Evolutionary conservation across 2,888 invertebrate species (phyloP).

Genomic region (Pheosia tremula): DNA sequence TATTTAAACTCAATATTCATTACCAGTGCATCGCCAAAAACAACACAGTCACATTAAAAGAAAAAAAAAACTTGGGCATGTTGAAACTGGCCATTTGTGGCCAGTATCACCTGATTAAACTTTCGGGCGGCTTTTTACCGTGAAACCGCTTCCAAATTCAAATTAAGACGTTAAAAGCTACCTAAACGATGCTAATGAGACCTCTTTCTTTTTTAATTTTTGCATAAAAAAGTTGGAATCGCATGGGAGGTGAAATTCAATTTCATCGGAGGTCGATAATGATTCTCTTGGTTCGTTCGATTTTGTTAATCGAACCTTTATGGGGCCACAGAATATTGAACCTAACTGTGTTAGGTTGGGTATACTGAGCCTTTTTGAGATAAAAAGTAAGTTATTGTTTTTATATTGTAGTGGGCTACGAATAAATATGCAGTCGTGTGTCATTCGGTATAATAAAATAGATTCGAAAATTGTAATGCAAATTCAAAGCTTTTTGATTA

Average conservation of each 20-base stretch:
- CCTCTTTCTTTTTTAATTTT: conserved; percentile 57
- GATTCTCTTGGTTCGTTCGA: conserved; percentile 25
- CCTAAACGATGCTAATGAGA: conserved; percentile 71
- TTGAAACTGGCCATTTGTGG: conserved; percentile 20
- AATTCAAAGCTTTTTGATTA: too few relatives aligned
- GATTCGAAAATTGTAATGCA: too few relatives aligned
- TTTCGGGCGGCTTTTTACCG: conserved; percentile 32
- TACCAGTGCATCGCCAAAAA: neutral
- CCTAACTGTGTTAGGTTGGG: neutral
- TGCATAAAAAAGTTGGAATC: conserved; percentile 51
- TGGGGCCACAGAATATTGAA: neutral
- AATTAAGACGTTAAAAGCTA: conserved; percentile 72
- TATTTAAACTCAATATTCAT: neutral
- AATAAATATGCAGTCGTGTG: too few relatives aligned
- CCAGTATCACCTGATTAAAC: conserved; percentile 35
- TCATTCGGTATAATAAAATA: too few relatives aligned
- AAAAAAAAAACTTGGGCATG: neutral
- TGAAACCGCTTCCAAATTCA: conserved; percentile 58
- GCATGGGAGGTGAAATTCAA: conserved; percentile 55
- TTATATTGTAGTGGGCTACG: neutral
- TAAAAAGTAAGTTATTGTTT: neutral
- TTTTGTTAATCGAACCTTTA: conserved; percentile 9
- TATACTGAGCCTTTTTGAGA: neutral
- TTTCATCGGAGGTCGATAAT: conserved; percentile 39
- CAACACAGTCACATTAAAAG: neutral